Conservation (phyloP, 92 coral and sea anemone genomes). For the Desmophyllum pertusum region DNA sequence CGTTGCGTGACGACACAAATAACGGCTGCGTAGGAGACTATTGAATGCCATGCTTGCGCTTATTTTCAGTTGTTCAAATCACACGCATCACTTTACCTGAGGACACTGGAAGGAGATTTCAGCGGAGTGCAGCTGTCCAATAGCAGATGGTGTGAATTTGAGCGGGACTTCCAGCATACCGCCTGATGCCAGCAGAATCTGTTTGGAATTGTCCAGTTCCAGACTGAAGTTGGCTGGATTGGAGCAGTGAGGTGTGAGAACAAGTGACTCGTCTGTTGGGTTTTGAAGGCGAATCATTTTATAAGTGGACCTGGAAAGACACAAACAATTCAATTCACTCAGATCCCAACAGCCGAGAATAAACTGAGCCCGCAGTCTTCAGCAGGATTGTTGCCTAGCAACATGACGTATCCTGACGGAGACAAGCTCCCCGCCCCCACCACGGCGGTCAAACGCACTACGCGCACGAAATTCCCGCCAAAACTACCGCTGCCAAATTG, state of each 20-base stretch:
- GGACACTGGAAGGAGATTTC: slow-evolving; percentile 85
- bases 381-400: no score
- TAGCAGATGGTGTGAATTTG: slow-evolving; percentile 90
- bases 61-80: not conserved
- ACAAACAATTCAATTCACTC: not conserved
- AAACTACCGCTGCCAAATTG: no score
- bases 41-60: not conserved
- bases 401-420: no score
- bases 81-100: slow-evolving; percentile 66
- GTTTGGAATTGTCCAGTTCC: slow-evolving; percentile 75
- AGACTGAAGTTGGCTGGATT: slow-evolving; percentile 78
- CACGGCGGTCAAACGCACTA: no score
- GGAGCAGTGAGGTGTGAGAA: slow-evolving; percentile 80
- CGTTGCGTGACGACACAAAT: no score
- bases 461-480: no score
- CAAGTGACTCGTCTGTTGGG: slow-evolving; percentile 82
- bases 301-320: slow-evolving; percentile 74
- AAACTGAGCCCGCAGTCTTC: no score
- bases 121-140: slow-evolving; percentile 88
- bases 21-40: no score
- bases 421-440: no score
- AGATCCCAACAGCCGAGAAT: no score
- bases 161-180: slow-evolving; percentile 84
- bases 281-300: slow-evolving; percentile 94
- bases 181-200: slow-evolving; percentile 78